Percentiles rank a stretch among this genome's conserved stretches.
phyloP scores from a whole-genome alignment of 2,888 invertebrate species.

The Oxystoma pomonae region DNA sequence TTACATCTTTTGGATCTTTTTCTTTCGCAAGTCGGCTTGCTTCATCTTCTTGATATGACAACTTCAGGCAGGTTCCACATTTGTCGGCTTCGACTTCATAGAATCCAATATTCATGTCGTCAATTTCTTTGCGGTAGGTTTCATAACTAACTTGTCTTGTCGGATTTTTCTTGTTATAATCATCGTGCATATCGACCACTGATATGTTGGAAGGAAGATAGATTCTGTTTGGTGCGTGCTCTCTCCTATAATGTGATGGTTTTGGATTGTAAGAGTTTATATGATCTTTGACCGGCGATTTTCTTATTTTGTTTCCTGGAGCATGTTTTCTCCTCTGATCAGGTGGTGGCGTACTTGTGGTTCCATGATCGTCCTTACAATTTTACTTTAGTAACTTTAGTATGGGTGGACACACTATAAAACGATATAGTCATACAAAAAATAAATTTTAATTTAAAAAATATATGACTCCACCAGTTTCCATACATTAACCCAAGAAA shows the following conservation, averaged over 20 bases:
- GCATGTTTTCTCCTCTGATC: background rate
- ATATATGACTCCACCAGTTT: too few relatives aligned
- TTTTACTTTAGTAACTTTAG: background rate
- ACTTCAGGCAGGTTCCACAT: constrained; percentile 2
- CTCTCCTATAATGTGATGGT: constrained; percentile 2
- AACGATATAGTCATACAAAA: too few relatives aligned
- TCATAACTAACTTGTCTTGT: background rate
- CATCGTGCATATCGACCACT: background rate
- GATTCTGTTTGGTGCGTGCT: constrained; percentile 2
- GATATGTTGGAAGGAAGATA: constrained; percentile 3
- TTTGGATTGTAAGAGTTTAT: constrained; percentile 2
- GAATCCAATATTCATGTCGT: background rate
- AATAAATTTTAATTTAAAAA: too few relatives aligned
- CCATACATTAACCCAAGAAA: too few relatives aligned
- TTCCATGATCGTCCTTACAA: background rate
- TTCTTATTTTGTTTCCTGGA: background rate
- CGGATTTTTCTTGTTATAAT: constrained; percentile 3
- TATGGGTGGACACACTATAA: too few relatives aligned
- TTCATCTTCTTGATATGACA: constrained; percentile 2
- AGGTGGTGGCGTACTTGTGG: background rate
- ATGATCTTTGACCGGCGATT: background rate
- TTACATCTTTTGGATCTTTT: constrained; percentile 5
- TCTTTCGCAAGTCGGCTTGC: background rate
- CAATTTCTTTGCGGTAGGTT: background rate
- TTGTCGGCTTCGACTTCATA: background rate